Conservation (phyloP, 2,888 invertebrate species). For the Sarcophaga rosellei region DNA sequence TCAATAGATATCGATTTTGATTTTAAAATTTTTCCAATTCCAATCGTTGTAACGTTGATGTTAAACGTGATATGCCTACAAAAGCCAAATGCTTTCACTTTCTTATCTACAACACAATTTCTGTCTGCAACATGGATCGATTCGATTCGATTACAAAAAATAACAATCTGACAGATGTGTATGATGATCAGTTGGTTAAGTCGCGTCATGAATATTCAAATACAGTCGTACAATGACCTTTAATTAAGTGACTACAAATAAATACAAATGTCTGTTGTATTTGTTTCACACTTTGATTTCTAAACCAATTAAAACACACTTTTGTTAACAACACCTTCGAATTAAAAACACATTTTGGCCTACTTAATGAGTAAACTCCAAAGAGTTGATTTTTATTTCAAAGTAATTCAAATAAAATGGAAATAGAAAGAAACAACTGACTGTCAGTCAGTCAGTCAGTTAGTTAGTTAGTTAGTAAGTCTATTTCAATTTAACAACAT, state of each 20-base stretch:
- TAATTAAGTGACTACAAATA: background rate
- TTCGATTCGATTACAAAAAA: background rate
- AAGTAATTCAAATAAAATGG: background rate
- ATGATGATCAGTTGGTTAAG: background rate
- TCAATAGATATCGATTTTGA: too few relatives aligned
- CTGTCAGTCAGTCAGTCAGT: background rate
- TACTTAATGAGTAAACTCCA: background rate
- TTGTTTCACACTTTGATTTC: background rate
- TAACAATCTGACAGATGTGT: background rate
- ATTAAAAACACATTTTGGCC: background rate
- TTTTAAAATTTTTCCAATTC: background rate
- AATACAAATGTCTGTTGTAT: background rate
- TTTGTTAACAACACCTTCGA: slow-evolving; percentile 14
- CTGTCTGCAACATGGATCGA: background rate
- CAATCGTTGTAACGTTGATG: background rate
- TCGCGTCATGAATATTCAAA: background rate
- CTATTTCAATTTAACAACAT: slow-evolving; percentile 15
- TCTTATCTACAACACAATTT: background rate
- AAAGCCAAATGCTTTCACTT: background rate
- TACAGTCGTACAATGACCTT: slow-evolving; percentile 13
- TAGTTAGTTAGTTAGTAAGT: background rate
- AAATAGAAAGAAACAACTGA: background rate
- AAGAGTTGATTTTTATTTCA: background rate
- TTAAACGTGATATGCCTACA: background rate
- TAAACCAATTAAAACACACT: slow-evolving; percentile 35